Evolutionary conservation across 2,113 vertebrate species (phyloP).

Genomic region (Dipodomys merriami): DNA sequence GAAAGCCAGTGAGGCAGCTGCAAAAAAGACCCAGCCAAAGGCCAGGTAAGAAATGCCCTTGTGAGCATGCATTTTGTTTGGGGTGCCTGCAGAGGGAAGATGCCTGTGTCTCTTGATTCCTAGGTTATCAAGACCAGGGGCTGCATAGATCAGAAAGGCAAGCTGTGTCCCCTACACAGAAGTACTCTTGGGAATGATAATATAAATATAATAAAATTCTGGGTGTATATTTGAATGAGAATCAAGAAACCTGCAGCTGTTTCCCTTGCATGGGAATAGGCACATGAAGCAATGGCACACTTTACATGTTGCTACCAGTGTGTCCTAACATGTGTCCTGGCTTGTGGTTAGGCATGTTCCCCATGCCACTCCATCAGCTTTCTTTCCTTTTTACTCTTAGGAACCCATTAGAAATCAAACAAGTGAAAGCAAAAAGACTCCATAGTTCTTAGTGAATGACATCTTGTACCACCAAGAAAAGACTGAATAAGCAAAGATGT

Average conservation of each 20-base stretch:
- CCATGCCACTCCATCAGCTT: background rate
- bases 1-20: slow-evolving; percentile 96
- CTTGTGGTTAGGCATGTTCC: background rate
- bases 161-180: background rate
- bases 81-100: background rate
- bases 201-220: slow-evolving; percentile 19
- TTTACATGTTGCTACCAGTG: background rate
- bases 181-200: slow-evolving; percentile 12
- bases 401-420: no score
- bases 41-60: slow-evolving; percentile 89
- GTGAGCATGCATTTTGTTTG: background rate
- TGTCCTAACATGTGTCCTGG: background rate
- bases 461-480: background rate
- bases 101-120: background rate
- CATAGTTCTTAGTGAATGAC: slow-evolving; percentile 14
- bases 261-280: background rate
- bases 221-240: slow-evolving; percentile 51
- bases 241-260: background rate
- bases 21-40: slow-evolving; percentile 98
- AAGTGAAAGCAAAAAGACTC: background rate
- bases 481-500: background rate
- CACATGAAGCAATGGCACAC: background rate
- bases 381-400: background rate
- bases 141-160: background rate
- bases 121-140: background rate